Base-by-base conservation (phyloP, 2,888 invertebrate genomes). In the Drosophila nigritarsus region DNA sequence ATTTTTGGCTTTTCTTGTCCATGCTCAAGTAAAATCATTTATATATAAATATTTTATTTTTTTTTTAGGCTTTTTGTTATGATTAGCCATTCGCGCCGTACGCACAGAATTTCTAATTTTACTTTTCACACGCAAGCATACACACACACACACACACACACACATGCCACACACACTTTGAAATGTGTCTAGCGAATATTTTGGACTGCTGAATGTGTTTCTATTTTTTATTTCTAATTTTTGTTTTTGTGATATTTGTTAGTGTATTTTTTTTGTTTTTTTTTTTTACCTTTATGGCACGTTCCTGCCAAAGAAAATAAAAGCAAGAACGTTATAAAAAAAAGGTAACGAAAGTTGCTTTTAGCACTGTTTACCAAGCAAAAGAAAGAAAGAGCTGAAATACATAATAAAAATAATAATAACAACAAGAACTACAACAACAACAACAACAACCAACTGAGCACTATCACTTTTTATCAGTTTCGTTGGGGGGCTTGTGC, bases 81-180 rank as follows among this genome's bases (percentile, higher is more conserved):
- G 85, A 86, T 86, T 89, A 87, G 89, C 89, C 85, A 80, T 86
- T 86, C 85, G 85, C 83, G 59, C 61, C 79, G 74, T 87, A 84
- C 84, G 89, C 84, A 84, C 87, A 87, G 72, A 84, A 84, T 87
- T 89, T 86, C 87, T 89, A 86, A 89, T 89, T 86, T 85, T 85
- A 89, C 85, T 87, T 85, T 82, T 87, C 74, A 84, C 82, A 81
- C 89, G 48, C 87, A 88, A 60, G 75, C 51, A 64, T 59, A 61
- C 51, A 60, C 20, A 36, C 20, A 61, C 50, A 56, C 38, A 56
- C 38, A 54, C 34, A 48, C 13, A 64, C 70, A 78, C 58, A 67
- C 60, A 59, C 56, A 56, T 56, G 48, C 18, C 58, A 48, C 18
- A 29, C 29, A 68, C 18, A 73, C 59, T 42, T 65, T 56, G 59